Base-by-base conservation (phyloP, 1,140 invertebrate genomes). In the Ptiloglossa arizonensis region DNA sequence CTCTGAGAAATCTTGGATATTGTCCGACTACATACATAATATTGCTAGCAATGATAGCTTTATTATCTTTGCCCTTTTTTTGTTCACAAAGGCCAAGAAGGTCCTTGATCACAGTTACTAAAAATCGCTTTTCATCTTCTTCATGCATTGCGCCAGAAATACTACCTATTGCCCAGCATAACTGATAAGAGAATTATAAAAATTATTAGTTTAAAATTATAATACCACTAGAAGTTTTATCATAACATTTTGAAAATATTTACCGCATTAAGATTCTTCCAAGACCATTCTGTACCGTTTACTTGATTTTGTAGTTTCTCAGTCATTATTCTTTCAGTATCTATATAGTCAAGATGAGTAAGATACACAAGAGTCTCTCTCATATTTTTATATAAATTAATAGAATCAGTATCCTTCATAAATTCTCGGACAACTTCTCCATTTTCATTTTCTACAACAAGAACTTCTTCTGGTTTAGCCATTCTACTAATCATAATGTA, bases 11-110 rank as follows among this genome's bases (percentile, higher is more conserved):
- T 59, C 99, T 94, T 62, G 99, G 99, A 94, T 99, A 99, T 90
- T 99, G 99, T 32, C 99, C 99, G 44, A 99, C 99, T 80, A 99
- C 99, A 92, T 99, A 99, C 99, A 99, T 99, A 81, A 99, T 99
- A 92, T 99, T 99, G 77, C 98, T 99, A 8, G 99, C 99, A 89
- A 99, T 99, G 67, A 99, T 99, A 60, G 99, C 99, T 93, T 99
- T 99, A 92, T 99, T 99, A 92, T 99, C 99, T 94, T 99, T 99
- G 13, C 99, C 99, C 86, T 99, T 97, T 91, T 99, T 99, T 90
- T 99, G 98, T 92, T 99, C 99, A 93, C 99, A 99, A 15, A 99
- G 93, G 3, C 98, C 98, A 44, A 99, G 94, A 64, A 99, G 94
- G 92, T 99, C 99, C 93, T 99, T 99, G 80, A 99, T 99, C 46